Conservation (phyloP, 1,140 invertebrate species). For the Parasteatoda tepidariorum region DNA sequence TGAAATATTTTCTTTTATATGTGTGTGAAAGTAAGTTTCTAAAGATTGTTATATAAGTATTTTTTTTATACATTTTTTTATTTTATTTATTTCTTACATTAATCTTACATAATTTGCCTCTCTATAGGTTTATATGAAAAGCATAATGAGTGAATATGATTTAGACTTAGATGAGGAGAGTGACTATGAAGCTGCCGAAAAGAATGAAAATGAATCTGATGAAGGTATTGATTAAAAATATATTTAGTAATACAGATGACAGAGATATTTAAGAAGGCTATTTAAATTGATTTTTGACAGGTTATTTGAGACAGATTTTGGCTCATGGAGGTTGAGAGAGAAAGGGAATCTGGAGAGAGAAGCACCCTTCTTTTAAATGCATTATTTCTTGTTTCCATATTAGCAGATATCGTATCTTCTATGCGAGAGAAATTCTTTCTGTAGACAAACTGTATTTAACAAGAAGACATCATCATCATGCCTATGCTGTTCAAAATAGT, state of each 20-base stretch:
- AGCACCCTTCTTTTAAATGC: not conserved
- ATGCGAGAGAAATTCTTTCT: too few relatives aligned
- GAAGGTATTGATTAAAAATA: conserved; percentile 20
- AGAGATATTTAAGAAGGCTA: not conserved
- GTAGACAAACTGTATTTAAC: too few relatives aligned
- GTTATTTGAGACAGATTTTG: too few relatives aligned
- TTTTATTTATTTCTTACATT: too few relatives aligned
- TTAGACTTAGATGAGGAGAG: conserved; percentile 34
- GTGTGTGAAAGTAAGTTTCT: too few relatives aligned
- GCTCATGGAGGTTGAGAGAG: too few relatives aligned
- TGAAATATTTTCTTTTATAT: too few relatives aligned
- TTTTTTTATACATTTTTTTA: too few relatives aligned
- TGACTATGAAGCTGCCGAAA: conserved; percentile 3
- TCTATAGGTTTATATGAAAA: not conserved
- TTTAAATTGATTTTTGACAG: not conserved
- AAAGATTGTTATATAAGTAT: too few relatives aligned
- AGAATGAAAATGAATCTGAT: conserved; percentile 36
- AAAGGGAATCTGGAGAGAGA: too few relatives aligned
- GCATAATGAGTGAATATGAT: conserved; percentile 47
- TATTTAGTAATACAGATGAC: not conserved
- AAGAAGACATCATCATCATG: too few relatives aligned
- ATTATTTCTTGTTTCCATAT: not conserved
- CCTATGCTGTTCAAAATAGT: too few relatives aligned
- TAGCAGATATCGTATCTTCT: not conserved
- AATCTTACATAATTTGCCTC: not conserved